Percentiles rank a stretch among this genome's conserved stretches.
Evolutionary conservation across 2,113 vertebrate genomes (phyloP).

Genomic region (Petrocephalus zakoni): DNA sequence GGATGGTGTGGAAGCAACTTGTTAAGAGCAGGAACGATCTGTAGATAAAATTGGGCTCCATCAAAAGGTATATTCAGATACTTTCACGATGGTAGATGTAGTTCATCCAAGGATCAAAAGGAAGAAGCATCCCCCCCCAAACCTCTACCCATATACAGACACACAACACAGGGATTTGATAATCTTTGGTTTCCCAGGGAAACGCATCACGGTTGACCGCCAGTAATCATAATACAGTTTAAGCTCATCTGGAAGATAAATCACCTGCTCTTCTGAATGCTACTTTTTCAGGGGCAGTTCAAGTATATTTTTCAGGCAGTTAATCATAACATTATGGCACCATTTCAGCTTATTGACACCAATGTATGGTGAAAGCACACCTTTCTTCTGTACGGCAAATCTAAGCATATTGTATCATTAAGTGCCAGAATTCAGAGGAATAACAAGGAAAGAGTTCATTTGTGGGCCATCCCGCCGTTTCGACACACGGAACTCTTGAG

Average conservation of each 20-base stretch:
- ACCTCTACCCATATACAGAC: neutral
- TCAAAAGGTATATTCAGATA: neutral
- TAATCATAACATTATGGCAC: neutral
- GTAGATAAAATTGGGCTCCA: neutral
- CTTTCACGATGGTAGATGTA: neutral
- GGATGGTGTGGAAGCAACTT: neutral
- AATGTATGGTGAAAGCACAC: neutral
- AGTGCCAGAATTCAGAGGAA: neutral
- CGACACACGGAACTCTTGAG: neutral
- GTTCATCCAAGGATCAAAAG: neutral
- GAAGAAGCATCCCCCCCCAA: neutral
- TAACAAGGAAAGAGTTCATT: neutral
- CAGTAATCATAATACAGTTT: neutral
- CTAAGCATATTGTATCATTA: neutral
- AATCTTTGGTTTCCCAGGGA: neutral
- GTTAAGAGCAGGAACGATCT: neutral
- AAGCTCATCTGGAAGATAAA: neutral
- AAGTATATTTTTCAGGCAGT: neutral
- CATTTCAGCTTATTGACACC: neutral
- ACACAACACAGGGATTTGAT: neutral
- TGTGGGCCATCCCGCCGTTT: neutral
- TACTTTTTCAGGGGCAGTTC: neutral
- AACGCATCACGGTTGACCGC: neutral
- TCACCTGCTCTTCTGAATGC: neutral
- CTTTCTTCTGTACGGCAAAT: neutral